Evolutionary conservation across 1,140 invertebrate genomes (phyloP), one percentile per base, ranked within the genome.

Genomic region (Drosophila nebulosa): DNA sequence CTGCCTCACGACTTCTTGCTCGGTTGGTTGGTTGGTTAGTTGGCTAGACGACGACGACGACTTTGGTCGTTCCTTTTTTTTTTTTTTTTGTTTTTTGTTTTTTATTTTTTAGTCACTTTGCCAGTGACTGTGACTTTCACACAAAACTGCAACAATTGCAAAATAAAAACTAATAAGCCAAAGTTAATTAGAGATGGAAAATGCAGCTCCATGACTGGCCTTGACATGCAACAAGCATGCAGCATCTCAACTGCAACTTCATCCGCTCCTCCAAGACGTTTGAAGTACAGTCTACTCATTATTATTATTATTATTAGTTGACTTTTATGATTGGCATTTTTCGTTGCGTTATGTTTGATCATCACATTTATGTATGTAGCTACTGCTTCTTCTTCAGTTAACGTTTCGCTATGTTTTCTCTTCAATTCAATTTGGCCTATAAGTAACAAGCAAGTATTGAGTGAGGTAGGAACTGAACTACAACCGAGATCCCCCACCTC

Each of bases 131-230:
- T 66, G 79, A 73, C 76, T 79, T 85, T 84, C 79, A 63, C 80
- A 79, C 72, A 78, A 63, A 70, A 75, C 64, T 53, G 61, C 73
- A 76, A 75, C 69, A 76, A 72, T 69, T 67, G 74, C 64, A 39
- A 56, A 59, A 46, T n/a, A 56, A 63, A 24, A 73, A 55, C 46
- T 66, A 79, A 79, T 75, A 66, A 75, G 73, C 16, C 50, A 53
- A 53, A 67, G 73, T 64, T 85, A 85, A 86, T 85, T 81, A 80
- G 62, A 85, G 66, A 70, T 66, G 61, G 56, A 70, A 74, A 78
- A 77, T 32, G 26, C 16, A 74, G 24, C 22, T 70, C 30, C 39
- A 46, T 61, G 55, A 32, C 55, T 67, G 79, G 56, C 79, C 79
- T 79, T 85, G 79, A 63, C 73, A 64, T 65, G 69, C 64, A 72